phyloP scores from a whole-genome alignment of 2,888 invertebrate genomes.

The Amphipoea lucens region DNA sequence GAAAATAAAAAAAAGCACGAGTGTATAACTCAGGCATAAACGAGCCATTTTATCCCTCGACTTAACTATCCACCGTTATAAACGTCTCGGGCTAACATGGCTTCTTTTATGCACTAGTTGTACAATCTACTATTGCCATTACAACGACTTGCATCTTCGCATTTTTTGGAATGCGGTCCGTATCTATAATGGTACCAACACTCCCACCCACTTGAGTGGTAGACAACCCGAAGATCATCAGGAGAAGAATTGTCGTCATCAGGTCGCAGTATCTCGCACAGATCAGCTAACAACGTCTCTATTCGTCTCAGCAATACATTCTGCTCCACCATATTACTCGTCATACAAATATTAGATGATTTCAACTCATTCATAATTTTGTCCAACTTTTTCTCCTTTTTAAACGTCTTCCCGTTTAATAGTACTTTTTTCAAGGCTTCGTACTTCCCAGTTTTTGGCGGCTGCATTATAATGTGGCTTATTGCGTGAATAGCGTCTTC shows the following conservation, averaged over 20 bases:
- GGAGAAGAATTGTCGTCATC: background rate
- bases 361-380: background rate
- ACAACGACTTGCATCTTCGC: background rate
- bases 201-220: background rate
- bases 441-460: slow-evolving; percentile 12
- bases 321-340: background rate
- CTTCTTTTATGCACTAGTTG: no score
- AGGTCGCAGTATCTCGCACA: background rate
- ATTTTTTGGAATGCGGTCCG: background rate
- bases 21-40: no score
- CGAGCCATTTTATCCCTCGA: no score
- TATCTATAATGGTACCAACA: slow-evolving; percentile 16
- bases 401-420: background rate
- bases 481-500: background rate
- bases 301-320: background rate
- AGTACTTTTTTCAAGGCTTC: slow-evolving; percentile 17
- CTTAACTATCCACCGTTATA: no score
- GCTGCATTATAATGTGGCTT: slow-evolving; percentile 1
- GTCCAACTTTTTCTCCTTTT: background rate
- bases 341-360: background rate
- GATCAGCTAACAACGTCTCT: background rate
- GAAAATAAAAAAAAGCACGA: no score
- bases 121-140: no score
- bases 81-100: no score
- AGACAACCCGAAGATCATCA: background rate